phyloP scores from a whole-genome alignment of 2,113 vertebrate genomes.

The Silurus glanis region DNA sequence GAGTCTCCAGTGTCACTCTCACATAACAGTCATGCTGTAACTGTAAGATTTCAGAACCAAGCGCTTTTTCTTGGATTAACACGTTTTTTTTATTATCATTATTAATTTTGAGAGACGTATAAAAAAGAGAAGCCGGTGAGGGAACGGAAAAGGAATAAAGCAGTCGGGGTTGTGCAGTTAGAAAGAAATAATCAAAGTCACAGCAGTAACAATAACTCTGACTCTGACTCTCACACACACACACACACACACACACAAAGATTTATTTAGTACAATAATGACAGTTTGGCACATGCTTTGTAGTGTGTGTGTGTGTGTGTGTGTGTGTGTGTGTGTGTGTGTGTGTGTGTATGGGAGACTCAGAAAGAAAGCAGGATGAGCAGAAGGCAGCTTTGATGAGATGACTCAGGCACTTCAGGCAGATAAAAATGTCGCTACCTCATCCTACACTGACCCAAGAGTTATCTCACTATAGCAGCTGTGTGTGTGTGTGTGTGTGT shows the following conservation, averaged over 20 bases:
- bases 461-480: conserved; percentile 23
- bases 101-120: background rate
- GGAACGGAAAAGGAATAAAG: background rate
- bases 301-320: conserved; percentile 8
- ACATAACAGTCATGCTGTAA: background rate
- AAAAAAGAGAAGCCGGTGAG: background rate
- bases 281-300: background rate
- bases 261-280: background rate
- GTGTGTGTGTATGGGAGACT: background rate
- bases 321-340: background rate
- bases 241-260: background rate
- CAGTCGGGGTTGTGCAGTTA: background rate
- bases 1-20: background rate
- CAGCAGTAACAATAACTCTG: background rate
- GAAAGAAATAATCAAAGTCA: background rate
- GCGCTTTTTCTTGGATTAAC: background rate
- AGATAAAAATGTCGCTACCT: conserved; percentile 22
- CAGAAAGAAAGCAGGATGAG: background rate
- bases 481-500: conserved; percentile 21
- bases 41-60: background rate
- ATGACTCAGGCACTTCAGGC: conserved; percentile 7
- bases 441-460: conserved; percentile 27
- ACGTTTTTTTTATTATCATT: background rate
- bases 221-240: background rate
- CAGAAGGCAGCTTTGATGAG: conserved; percentile 17